Evolutionary conservation across 2,113 vertebrate genomes (phyloP).

Genomic region (Rhinichthys klamathensis): DNA sequence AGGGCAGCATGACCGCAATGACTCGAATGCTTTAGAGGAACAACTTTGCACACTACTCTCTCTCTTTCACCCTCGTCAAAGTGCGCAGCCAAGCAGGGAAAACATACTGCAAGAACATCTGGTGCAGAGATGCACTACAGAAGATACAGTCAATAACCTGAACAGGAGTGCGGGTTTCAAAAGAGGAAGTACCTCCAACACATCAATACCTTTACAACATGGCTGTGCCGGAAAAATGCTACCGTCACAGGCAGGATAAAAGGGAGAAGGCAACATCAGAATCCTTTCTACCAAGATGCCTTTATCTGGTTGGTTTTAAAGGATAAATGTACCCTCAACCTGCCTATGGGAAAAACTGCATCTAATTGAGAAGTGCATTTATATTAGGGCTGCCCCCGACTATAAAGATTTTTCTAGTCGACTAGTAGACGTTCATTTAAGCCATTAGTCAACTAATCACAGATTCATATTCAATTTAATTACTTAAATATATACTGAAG

Average conservation of each 20-base stretch:
- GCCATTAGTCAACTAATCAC: too few relatives aligned
- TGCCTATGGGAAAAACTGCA: neutral
- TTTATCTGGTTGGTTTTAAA: neutral
- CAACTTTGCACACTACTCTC: neutral
- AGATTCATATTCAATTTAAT: too few relatives aligned
- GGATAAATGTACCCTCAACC: neutral
- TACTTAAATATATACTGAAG: too few relatives aligned
- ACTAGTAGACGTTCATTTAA: too few relatives aligned
- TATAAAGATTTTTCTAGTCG: too few relatives aligned
- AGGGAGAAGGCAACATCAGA: neutral
- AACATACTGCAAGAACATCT: conserved; percentile 51
- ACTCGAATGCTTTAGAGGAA: neutral
- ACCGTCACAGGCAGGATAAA: neutral
- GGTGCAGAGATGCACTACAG: conserved; percentile 45
- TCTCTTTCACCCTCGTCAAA: conserved; percentile 16
- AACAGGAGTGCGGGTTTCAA: conserved; percentile 10
- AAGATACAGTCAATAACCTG: conserved; percentile 17
- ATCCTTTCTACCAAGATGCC: neutral
- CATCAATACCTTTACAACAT: conserved; percentile 20
- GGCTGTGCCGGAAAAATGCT: neutral
- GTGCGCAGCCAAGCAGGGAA: conserved; percentile 39
- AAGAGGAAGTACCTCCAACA: conserved; percentile 5
- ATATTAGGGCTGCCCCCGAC: too few relatives aligned
- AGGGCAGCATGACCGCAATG: conserved; percentile 9
- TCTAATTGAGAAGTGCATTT: neutral